Percentiles rank a stretch among this genome's conserved stretches.
Evolutionary conservation across 2,797 vertebrate genomes (phyloP).

Genomic region (Valencia hispanica): DNA sequence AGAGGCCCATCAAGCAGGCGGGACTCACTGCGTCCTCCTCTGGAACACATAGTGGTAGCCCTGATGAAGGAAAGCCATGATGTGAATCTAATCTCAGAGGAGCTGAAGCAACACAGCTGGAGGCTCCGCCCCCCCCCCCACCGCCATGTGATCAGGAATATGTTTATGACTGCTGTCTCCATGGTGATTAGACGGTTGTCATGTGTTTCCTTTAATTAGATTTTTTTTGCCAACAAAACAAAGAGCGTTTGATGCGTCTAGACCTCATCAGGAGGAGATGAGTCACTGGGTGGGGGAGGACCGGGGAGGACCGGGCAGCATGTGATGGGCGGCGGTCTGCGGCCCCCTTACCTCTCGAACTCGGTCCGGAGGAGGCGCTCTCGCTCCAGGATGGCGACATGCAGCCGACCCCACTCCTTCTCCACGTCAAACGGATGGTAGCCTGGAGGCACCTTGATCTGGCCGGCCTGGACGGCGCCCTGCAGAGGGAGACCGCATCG

Average conservation of each 20-base stretch:
- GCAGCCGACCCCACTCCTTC: slow-evolving; percentile 95
- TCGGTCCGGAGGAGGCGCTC: slow-evolving; percentile 90
- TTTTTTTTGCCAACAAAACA: slow-evolving; percentile 26
- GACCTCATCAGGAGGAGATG: slow-evolving; percentile 36
- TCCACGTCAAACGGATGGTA: slow-evolving; percentile 93
- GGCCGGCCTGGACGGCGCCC: slow-evolving; percentile 88
- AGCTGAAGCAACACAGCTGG: slow-evolving; percentile 18
- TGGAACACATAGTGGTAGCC: slow-evolving; percentile 69
- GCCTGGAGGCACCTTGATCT: slow-evolving; percentile 88
- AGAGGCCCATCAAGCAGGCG: not conserved
- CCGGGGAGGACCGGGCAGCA: too few species aligned
- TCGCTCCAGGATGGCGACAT: slow-evolving; percentile 91
- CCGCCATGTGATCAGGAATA: slow-evolving; percentile 55
- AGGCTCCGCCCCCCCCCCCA: slow-evolving; percentile 61
- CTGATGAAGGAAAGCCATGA: slow-evolving; percentile 80
- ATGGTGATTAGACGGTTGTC: slow-evolving; percentile 25
- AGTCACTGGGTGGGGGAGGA: slow-evolving; percentile 64
- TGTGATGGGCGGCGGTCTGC: slow-evolving; percentile 8
- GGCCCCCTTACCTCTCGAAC: slow-evolving; percentile 85
- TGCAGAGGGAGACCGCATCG: slow-evolving; percentile 42
- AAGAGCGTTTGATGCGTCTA: slow-evolving; percentile 22
- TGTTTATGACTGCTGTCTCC: slow-evolving; percentile 30
- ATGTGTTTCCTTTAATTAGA: slow-evolving; percentile 33
- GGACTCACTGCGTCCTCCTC: slow-evolving; percentile 68
- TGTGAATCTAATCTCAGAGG: slow-evolving; percentile 6